phyloP scores from a whole-genome alignment of 2,888 invertebrate species.

The Caenorhabditis japonica region DNA sequence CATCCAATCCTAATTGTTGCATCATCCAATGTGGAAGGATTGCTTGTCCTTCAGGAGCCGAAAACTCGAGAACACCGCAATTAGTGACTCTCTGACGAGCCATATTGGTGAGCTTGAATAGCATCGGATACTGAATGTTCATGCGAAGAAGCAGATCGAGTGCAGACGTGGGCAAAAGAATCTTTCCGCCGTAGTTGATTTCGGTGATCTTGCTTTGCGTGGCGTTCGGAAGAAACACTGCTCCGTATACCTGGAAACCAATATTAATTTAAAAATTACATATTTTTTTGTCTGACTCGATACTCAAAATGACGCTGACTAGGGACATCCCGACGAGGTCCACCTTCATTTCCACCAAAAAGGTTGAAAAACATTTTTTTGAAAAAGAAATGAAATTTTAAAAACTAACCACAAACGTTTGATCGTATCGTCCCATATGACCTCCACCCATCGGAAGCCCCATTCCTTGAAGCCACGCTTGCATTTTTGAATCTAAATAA shows the following conservation, averaged over 20 bases:
- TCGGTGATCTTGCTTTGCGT: slow-evolving; percentile 69
- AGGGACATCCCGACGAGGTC: no score
- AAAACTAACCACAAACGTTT: slow-evolving; percentile 32
- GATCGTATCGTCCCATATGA: slow-evolving; percentile 33
- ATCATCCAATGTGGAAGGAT: slow-evolving; percentile 99
- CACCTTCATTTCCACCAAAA: neutral
- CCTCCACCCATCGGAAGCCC: slow-evolving; percentile 7
- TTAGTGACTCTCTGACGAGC: slow-evolving; percentile 88
- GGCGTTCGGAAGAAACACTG: slow-evolving; percentile 66
- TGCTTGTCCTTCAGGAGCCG: slow-evolving; percentile 97
- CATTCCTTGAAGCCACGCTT: slow-evolving; percentile 44
- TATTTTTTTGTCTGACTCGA: neutral
- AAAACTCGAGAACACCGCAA: slow-evolving; percentile 93
- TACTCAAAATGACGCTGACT: slow-evolving; percentile 22
- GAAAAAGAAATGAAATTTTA: slow-evolving; percentile 6
- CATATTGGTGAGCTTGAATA: slow-evolving; percentile 94
- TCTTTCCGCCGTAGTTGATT: slow-evolving; percentile 75
- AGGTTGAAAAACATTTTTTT: slow-evolving; percentile 5
- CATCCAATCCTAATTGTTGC: slow-evolving; percentile 90
- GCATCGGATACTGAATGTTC: slow-evolving; percentile 97
- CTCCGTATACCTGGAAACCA: slow-evolving; percentile 54
- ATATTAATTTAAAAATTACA: neutral
- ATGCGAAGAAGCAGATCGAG: slow-evolving; percentile 80
- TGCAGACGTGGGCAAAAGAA: slow-evolving; percentile 71
- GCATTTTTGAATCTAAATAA: slow-evolving; percentile 29